These are phyloP conservation scores for Pterophyllum scalare DNA, from an alignment of 2,113 vertebrate species.

Conservation along the genomic window DNA sequence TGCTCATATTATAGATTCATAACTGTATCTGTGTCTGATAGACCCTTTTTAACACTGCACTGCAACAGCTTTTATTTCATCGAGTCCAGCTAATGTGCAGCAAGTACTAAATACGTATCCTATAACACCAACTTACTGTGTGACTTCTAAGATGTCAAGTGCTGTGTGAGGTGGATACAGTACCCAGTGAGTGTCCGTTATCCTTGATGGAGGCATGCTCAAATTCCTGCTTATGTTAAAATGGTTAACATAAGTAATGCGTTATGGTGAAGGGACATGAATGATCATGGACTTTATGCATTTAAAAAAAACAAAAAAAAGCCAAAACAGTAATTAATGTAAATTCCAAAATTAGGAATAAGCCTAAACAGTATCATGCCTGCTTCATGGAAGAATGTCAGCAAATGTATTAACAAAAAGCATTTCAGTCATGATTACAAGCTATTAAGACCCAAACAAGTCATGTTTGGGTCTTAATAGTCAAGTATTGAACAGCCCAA, in stretches of 20 bases:
- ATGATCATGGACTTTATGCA: neutral
- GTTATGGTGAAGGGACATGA: neutral
- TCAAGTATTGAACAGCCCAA: neutral
- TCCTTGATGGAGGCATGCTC: neutral
- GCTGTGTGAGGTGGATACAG: neutral
- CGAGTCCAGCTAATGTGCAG: slow-evolving; percentile 64
- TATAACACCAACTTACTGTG: slow-evolving; percentile 46
- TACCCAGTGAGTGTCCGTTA: neutral
- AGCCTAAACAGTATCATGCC: too few relatives aligned
- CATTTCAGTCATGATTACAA: neutral
- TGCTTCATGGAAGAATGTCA: too few relatives aligned
- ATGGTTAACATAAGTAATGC: neutral
- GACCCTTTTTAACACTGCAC: slow-evolving; percentile 68
- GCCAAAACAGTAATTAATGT: too few relatives aligned
- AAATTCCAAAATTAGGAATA: too few relatives aligned
- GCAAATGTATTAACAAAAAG: too few relatives aligned
- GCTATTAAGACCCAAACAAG: neutral
- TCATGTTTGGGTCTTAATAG: neutral
- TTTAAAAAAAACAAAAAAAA: too few relatives aligned
- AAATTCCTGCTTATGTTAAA: neutral
- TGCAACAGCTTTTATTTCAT: slow-evolving; percentile 70
- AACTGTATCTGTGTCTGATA: slow-evolving; percentile 65
- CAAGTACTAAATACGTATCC: slow-evolving; percentile 58
- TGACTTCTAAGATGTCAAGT: slow-evolving; percentile 50
- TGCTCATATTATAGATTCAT: slow-evolving; percentile 75